Percentiles rank a stretch among this genome's conserved stretches.
phyloP scores from a whole-genome alignment of 2,797 vertebrate genomes.

The Ctenopoma kingsleyae region DNA sequence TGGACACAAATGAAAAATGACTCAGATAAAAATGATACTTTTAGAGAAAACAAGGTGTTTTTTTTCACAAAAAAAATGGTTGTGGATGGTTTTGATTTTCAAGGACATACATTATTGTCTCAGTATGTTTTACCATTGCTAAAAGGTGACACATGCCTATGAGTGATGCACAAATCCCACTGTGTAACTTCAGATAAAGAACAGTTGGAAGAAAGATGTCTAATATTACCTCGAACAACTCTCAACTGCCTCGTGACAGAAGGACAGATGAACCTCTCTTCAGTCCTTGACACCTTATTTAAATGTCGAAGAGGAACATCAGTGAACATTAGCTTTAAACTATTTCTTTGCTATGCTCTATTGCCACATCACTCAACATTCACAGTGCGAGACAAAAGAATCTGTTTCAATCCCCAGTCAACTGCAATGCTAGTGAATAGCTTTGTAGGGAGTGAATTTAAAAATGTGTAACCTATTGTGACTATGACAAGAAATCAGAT shows the following conservation, averaged over 20 bases:
- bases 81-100: background rate
- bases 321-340: slow-evolving; percentile 64
- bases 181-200: slow-evolving; percentile 19
- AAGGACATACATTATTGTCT: slow-evolving; percentile 2
- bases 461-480: slow-evolving; percentile 28
- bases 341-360: slow-evolving; percentile 47
- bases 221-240: slow-evolving; percentile 45
- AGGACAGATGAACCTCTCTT: slow-evolving; percentile 63
- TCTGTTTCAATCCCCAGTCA: slow-evolving; percentile 34
- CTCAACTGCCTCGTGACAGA: slow-evolving; percentile 50
- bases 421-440: background rate
- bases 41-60: background rate
- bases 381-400: slow-evolving; percentile 47
- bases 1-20: slow-evolving; percentile 54
- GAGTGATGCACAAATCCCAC: slow-evolving; percentile 15
- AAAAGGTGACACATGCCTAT: slow-evolving; percentile 17
- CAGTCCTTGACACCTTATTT: slow-evolving; percentile 72
- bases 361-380: slow-evolving; percentile 50
- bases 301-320: slow-evolving; percentile 68
- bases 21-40: slow-evolving; percentile 1
- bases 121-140: background rate
- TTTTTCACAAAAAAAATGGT: background rate
- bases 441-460: slow-evolving; percentile 12
- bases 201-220: slow-evolving; percentile 25
- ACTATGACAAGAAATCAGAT: slow-evolving; percentile 11